Evolutionary conservation across 1,140 invertebrate genomes (phyloP), one percentile per base, ranked within the genome.

Genomic region (Trichoplusia ni): DNA sequence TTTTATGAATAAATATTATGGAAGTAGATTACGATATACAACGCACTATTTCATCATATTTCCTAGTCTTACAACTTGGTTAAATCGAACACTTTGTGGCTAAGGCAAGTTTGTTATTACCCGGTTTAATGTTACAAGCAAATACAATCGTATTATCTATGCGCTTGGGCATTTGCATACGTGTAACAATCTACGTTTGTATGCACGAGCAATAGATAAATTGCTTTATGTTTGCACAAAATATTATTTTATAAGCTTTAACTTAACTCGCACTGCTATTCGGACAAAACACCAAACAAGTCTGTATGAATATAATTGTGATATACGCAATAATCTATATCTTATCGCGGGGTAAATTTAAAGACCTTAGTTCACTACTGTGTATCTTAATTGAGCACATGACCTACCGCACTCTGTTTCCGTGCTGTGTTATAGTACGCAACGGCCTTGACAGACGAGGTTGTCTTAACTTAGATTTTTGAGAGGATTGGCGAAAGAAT

Each of bases 391-490:
- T n/a, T 40, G 9, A 40, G n/a, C 35, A 58, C 40, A 35, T 56
- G 56, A 61, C 64, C 62, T 64, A 64, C 62, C 49, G 51, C 62
- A 64, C 62, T 18, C 29, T 6, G 38, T 60, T n/a, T 33, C 29
- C 8, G 29, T 4, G 0, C 25, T 14, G 8, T 18, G n/a, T 31
- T 11, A 21, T 42, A 8, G 14, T 27, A 38, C 11, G 54, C 54
- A 16, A 4, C 18, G 54, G 38, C 54, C 54, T 42, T 38, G 54
- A 16, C n/a, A 29, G 25, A 25, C 54, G 38, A 54, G 51, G 51
- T 35, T 35, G 19, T 7, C 9, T 19, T 44, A 5, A 21, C n/a
- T 21, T 8, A 13, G 35, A 37, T 40, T 40, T 7, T 19, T 1
- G 18, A 1, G 14, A 40, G 0, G 5, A 40, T n/a, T 40, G 14